A percentile compares a stretch with the other conserved stretches of the same genome.
phyloP scores from a whole-genome alignment of 2,888 invertebrate genomes.

The Holacanthella duospinosa region DNA sequence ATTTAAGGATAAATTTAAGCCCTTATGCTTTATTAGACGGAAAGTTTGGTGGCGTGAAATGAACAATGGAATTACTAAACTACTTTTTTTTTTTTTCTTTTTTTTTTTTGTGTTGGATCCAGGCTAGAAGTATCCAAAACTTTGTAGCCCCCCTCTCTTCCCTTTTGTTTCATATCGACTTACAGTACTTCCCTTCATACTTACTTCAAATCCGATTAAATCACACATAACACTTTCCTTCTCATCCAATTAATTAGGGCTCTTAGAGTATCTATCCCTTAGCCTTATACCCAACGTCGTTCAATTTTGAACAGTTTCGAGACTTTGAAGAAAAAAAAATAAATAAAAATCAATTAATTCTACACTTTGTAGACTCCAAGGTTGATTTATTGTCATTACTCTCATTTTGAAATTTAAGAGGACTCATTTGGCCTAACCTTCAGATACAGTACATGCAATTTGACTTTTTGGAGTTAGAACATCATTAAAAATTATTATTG shows the following conservation, averaged over 20 bases:
- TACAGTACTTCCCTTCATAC: background rate
- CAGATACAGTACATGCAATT: too few species aligned
- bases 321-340: too few species aligned
- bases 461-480: too few species aligned
- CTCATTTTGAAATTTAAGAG: too few species aligned
- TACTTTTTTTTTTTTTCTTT: background rate
- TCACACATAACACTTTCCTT: background rate
- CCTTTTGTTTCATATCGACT: background rate
- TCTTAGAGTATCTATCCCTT: too few species aligned
- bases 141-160: background rate
- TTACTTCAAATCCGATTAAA: background rate
- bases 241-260: slow-evolving; percentile 3
- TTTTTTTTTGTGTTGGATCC: background rate
- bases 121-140: background rate
- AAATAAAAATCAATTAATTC: too few species aligned
- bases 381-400: too few species aligned
- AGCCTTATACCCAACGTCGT: too few species aligned
- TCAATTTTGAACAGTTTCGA: too few species aligned
- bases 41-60: background rate
- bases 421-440: too few species aligned
- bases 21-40: background rate
- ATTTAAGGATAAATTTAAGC: background rate
- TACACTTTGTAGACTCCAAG: too few species aligned
- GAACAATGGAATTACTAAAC: background rate
- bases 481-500: too few species aligned